These are phyloP conservation scores for Albula goreensis DNA, from an alignment of 2,113 vertebrate genomes.

Conservation along the genomic window DNA sequence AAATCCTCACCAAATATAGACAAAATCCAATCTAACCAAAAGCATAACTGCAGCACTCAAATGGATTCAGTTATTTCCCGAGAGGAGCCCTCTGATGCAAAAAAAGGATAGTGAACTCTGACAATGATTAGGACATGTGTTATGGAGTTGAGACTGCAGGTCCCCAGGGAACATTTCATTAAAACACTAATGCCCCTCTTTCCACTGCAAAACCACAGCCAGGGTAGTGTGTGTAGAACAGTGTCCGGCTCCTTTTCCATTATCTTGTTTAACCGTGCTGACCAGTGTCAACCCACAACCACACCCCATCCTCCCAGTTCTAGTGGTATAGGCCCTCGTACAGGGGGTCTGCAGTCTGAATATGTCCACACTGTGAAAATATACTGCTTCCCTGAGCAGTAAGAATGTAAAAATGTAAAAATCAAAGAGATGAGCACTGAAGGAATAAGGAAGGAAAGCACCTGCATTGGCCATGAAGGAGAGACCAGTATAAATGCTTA, in stretches of 20 bases:
- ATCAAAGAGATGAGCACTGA: not conserved
- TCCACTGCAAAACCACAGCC: not conserved
- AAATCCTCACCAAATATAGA: constrained; percentile 39
- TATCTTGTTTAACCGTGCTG: not conserved
- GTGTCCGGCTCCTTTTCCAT: not conserved
- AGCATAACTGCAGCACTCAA: constrained; percentile 36
- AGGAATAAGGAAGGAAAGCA: not conserved
- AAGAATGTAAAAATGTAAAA: not conserved
- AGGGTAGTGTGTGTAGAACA: not conserved
- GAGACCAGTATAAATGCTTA: not conserved
- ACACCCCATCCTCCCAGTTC: too few relatives aligned
- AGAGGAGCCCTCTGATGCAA: not conserved
- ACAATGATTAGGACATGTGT: constrained; percentile 58
- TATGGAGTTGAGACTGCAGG: constrained; percentile 59
- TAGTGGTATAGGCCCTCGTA: too few relatives aligned
- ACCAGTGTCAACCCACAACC: not conserved
- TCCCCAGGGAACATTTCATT: constrained; percentile 66
- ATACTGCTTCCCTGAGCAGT: too few relatives aligned
- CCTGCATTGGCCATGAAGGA: not conserved
- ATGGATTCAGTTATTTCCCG: constrained; percentile 64
- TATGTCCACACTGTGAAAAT: not conserved
- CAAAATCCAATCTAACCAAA: not conserved
- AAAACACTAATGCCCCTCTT: not conserved
- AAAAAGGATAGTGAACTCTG: constrained; percentile 44
- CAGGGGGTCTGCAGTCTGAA: not conserved